Evolutionary conservation across 2,888 invertebrate species (phyloP), one percentile per base, ranked within the genome.

Genomic region (Caenorhabditis sp.): DNA sequence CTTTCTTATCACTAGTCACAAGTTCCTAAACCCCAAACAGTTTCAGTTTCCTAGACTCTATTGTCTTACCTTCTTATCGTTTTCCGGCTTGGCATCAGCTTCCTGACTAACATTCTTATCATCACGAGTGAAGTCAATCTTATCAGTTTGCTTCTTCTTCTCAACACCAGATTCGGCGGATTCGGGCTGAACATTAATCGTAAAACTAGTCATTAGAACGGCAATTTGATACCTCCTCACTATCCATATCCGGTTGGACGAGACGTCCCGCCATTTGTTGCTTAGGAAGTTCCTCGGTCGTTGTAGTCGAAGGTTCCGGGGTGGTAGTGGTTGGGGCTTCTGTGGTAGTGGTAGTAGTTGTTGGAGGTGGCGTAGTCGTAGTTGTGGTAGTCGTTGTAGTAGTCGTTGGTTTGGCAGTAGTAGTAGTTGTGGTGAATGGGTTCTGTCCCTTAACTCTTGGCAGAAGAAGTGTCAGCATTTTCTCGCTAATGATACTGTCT

Each of bases 401-500:
- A 0, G 82, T 78, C 4, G 80, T 32, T 0, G 69, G 47, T 1
- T 71, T 69, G n/a, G 69, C 69, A 0, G 55, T 62, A 3, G 58
- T 77, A 0, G 83, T 80, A 4, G 83, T 77, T 0, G 83, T 83
- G 3, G 84, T 80, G 51, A 84, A 84, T 11, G 84, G 82, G 13
- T 80, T 74, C 55, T 84, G 70, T 47, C 85, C 85, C 22, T 84
- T 84, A 20, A 82, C 67, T 72, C 71, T 83, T 40, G 88, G 88
- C 15, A 88, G 70, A n/a, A 88, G 67, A 28, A 85, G 62, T 11
- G 82, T 83, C 53, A 88, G 55, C 44, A 88, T 77, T 26, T 86
- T 84, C 22, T 80, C 86, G 56, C 80, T 87, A 47, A 88, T 88
- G 61, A 88, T 88, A n/a, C 58, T 72, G 58, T 88, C 86, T n/a